These are phyloP conservation scores for Poeciliopsis occidentalis DNA, from an alignment of 2,113 vertebrate species.

Conservation along the genomic window DNA sequence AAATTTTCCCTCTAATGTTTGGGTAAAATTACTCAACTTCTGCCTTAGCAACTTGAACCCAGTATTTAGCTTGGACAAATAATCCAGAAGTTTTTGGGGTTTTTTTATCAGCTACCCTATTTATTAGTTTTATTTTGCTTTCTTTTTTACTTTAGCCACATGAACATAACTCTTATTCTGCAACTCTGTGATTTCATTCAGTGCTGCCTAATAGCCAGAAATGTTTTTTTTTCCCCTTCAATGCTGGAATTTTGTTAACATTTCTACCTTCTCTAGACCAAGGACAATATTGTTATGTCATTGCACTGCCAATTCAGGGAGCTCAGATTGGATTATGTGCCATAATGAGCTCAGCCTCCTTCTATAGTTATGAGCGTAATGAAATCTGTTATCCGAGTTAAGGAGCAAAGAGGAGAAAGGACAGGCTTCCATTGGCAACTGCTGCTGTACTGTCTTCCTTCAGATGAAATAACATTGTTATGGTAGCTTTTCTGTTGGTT, in stretches of 20 bases:
- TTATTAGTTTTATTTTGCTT: neutral
- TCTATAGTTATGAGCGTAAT: constrained; percentile 59
- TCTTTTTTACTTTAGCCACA: neutral
- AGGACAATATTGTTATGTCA: constrained; percentile 68
- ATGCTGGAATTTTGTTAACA: constrained; percentile 30
- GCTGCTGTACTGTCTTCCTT: constrained; percentile 6
- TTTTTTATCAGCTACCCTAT: neutral
- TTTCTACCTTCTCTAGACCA: constrained; percentile 49
- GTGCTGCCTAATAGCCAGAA: constrained; percentile 29
- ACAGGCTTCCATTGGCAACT: constrained; percentile 17
- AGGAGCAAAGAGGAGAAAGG: constrained; percentile 43
- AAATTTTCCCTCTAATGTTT: neutral
- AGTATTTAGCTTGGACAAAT: neutral
- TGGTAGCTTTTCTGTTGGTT: constrained; percentile 1
- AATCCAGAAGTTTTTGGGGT: too few species aligned
- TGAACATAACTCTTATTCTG: neutral
- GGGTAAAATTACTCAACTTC: neutral
- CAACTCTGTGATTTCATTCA: constrained; percentile 35
- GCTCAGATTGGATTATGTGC: constrained; percentile 65
- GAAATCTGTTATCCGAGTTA: constrained; percentile 52
- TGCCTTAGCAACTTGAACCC: neutral
- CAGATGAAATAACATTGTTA: constrained; percentile 10
- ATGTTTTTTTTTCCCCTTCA: constrained; percentile 6
- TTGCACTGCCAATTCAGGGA: constrained; percentile 43
- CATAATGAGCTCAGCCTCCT: constrained; percentile 62